Evolutionary conservation across 2,797 vertebrate species (phyloP).

Genomic region (Sarcoramphus papa): DNA sequence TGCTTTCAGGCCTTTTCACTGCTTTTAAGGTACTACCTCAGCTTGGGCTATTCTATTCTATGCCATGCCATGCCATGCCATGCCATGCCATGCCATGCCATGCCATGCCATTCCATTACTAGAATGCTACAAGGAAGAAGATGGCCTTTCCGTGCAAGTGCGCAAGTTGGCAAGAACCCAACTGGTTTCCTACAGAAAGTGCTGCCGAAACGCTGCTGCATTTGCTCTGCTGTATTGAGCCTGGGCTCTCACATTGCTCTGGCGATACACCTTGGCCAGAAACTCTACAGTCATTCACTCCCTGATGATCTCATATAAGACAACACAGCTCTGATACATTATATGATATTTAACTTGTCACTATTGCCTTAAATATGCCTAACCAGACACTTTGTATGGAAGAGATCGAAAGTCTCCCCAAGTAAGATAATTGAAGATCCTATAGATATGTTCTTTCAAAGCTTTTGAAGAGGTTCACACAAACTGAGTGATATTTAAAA

Average conservation of each 20-base stretch:
- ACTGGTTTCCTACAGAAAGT: neutral
- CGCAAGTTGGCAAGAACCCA: neutral
- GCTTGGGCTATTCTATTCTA: neutral
- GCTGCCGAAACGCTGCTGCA: neutral
- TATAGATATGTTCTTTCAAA: neutral
- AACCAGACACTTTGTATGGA: neutral
- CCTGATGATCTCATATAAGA: neutral
- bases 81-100: too few species aligned
- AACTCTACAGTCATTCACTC: neutral
- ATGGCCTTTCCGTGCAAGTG: neutral
- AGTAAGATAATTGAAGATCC: neutral
- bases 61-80: fast-evolving
- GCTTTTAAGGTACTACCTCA: neutral
- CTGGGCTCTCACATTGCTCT: neutral
- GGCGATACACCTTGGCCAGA: neutral
- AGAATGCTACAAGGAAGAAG: neutral
- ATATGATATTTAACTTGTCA: neutral
- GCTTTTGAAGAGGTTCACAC: neutral
- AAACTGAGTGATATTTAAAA: neutral
- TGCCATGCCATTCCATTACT: neutral
- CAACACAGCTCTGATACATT: neutral
- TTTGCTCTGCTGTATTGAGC: neutral
- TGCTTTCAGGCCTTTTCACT: neutral
- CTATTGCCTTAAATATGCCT: neutral
- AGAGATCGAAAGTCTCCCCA: neutral